Conservation (phyloP, 2,797 vertebrate species). For the Propithecus deckenii region DNA sequence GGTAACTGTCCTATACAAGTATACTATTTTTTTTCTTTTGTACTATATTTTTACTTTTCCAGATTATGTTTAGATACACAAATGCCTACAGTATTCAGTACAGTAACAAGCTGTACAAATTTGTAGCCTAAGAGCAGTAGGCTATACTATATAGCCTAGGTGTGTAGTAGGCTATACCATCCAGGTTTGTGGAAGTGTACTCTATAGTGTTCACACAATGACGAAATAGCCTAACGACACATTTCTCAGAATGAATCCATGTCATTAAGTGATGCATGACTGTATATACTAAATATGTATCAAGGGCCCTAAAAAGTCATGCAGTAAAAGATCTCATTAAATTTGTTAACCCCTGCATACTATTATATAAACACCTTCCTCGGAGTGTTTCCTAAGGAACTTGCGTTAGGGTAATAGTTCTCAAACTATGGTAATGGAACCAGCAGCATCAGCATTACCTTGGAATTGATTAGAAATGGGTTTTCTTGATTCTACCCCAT, state of each 20-base stretch:
- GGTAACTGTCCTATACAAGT: neutral
- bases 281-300: constrained; percentile 12
- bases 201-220: neutral
- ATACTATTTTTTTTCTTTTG: neutral
- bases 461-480: neutral
- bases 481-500: neutral
- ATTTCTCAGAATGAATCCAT: neutral
- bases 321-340: neutral
- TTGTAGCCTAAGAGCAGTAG: neutral
- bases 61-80: neutral
- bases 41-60: neutral
- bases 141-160: neutral
- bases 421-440: neutral
- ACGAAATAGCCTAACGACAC: neutral
- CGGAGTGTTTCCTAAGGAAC: constrained; percentile 14
- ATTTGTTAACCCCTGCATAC: neutral
- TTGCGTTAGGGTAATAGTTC: neutral
- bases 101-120: neutral
- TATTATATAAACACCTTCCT: neutral
- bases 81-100: neutral
- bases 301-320: neutral
- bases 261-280: neutral
- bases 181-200: neutral
- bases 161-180: neutral
- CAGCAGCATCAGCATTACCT: neutral